Percentiles rank a stretch among this genome's conserved stretches.
Conservation (phyloP, 2,888 invertebrate species). For the Pristionchus japonicus region DNA sequence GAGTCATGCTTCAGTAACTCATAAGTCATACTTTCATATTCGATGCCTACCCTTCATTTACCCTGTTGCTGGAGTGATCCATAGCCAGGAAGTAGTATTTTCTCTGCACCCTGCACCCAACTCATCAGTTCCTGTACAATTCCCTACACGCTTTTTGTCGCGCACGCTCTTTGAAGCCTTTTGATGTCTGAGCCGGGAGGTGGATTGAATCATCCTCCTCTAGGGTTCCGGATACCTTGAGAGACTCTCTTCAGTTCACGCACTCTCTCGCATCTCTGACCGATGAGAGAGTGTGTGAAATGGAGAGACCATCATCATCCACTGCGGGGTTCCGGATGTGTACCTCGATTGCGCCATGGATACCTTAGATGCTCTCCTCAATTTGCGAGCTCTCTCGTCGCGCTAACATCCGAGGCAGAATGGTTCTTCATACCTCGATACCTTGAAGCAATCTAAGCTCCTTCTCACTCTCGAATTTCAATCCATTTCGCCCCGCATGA, state of each 20-base stretch:
- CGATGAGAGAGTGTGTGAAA: neutral
- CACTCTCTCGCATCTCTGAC: no score
- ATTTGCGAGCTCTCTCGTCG: no score
- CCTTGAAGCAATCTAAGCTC: neutral
- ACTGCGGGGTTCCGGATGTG: constrained; percentile 7
- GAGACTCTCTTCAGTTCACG: no score
- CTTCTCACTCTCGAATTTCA: neutral
- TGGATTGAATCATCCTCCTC: neutral
- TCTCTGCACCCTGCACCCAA: neutral
- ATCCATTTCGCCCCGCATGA: neutral
- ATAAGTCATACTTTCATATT: no score
- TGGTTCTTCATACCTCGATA: neutral
- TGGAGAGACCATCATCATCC: neutral
- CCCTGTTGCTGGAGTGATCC: no score
- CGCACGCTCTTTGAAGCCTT: neutral
- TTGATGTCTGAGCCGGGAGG: neutral
- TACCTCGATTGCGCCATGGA: constrained; percentile 5
- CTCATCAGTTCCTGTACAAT: constrained; percentile 7
- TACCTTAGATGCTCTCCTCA: no score
- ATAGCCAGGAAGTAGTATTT: no score
- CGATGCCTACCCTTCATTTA: no score
- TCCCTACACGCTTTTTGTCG: neutral
- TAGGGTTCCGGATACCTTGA: neutral
- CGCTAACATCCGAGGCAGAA: no score
- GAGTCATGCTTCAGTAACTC: no score